Evolutionary conservation across 1,140 invertebrate species (phyloP), one percentile per base, ranked within the genome.

Genomic region (Idris sp.): DNA sequence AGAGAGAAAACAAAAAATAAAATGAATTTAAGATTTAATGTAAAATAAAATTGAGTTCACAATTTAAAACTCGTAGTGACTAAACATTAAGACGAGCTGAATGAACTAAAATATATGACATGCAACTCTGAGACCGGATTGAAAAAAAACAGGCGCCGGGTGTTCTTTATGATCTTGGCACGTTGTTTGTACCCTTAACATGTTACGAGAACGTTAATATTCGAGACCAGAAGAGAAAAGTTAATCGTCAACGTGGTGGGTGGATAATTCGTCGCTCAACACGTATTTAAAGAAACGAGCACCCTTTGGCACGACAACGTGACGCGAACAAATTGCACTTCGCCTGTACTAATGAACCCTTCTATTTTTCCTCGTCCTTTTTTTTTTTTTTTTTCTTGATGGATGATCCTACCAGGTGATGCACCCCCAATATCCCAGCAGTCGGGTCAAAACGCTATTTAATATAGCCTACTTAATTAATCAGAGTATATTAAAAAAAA

Each of bases 351-450:
- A 14, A 43, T 33, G 54, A 71, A 65, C 75, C 79, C 76, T 80
- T 79, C 74, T 36, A 61, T 48, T 33, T 61, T 43, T 54, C 44
- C 46, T 9, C 1, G 0, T 18, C 7, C 41, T 30, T 84, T n/a
- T 36, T 65, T 48, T 33, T 61, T 43, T 54, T 49, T 54, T 9
- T 4, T 0, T 18, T 9, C 41, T 30, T 84, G 82, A 84, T 84
- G 73, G 78, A 84, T 84, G 78, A 49, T 80, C 72, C 69, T 38
- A 77, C 82, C 82, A 84, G 82, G 81, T 84, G 82, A 84, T 82
- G 79, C 79, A 74, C 73, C 79, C 76, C n/a, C n/a, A n/a, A n/a
- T n/a, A n/a, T n/a, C n/a, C n/a, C n/a, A n/a, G n/a, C 69, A 35
- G 46, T 64, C 18, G 14, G 4, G 69, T 59, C 59, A 53, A 53